phyloP scores from a whole-genome alignment of 2,888 invertebrate species.

The Argyresthia albistria region DNA sequence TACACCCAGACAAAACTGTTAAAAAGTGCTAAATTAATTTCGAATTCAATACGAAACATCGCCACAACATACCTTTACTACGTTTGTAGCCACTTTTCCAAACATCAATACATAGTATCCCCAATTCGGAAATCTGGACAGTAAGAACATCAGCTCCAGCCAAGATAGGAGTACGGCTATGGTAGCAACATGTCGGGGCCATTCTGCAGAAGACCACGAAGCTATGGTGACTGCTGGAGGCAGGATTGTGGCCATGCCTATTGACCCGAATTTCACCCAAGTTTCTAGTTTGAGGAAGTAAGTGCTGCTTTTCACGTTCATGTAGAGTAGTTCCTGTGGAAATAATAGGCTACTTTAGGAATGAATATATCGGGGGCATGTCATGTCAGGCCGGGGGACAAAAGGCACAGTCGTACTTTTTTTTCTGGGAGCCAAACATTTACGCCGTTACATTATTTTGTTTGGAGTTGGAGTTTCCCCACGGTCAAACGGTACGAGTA shows the following conservation, averaged over 20 bases:
- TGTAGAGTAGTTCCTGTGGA: conserved; percentile 64
- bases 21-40: too few relatives aligned
- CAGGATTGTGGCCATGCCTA: conserved; percentile 51
- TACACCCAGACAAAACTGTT: too few relatives aligned
- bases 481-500: too few relatives aligned
- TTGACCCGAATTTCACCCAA: conserved; percentile 67
- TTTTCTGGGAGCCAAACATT: too few relatives aligned
- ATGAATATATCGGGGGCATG: too few relatives aligned
- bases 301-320: conserved; percentile 55
- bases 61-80: conserved; percentile 51
- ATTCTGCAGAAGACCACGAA: conserved; percentile 28
- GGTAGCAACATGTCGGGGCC: conserved; percentile 66
- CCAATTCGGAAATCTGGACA: conserved; percentile 70
- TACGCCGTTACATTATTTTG: too few relatives aligned
- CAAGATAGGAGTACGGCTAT: conserved; percentile 65
- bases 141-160: conserved; percentile 70
- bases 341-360: neutral
- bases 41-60: too few relatives aligned
- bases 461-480: too few relatives aligned
- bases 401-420: too few relatives aligned
- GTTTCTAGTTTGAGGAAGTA: conserved; percentile 69
- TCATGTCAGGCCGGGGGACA: too few relatives aligned
- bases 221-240: conserved; percentile 38
- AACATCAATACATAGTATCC: conserved; percentile 75
- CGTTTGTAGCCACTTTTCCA: conserved; percentile 70